Conservation (phyloP, 2,888 invertebrate genomes). For the Eurois occulta region DNA sequence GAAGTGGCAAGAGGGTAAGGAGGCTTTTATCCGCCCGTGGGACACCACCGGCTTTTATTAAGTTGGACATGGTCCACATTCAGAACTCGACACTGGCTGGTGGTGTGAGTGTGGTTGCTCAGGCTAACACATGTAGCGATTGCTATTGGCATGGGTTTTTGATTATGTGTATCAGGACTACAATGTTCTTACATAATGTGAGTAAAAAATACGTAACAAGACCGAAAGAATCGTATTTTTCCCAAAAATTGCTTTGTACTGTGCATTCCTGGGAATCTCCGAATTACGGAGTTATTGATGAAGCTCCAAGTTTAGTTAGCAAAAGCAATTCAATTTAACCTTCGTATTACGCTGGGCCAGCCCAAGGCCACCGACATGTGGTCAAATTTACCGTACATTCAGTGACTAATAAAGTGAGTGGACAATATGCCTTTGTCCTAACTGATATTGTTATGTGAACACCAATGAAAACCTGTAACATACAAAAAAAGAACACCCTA, state of each 20-base stretch:
- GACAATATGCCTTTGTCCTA: too few species aligned
- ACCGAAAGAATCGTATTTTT: too few species aligned
- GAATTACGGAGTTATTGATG: too few species aligned
- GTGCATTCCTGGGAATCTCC: too few species aligned
- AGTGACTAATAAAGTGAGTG: background rate
- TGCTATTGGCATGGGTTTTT: conserved; percentile 93
- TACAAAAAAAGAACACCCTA: background rate
- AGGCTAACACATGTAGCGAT: conserved; percentile 95
- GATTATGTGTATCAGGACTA: conserved; percentile 89
- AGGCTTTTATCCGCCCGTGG: background rate
- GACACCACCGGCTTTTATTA: conserved; percentile 75
- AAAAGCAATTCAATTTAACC: background rate
- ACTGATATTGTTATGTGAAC: background rate
- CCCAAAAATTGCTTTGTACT: too few species aligned
- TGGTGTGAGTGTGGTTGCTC: conserved; percentile 97
- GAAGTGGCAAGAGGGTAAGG: background rate
- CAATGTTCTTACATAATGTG: too few species aligned
- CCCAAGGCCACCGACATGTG: background rate
- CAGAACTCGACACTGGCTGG: conserved; percentile 98
- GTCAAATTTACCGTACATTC: too few species aligned
- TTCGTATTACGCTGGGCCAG: background rate
- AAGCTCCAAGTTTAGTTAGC: too few species aligned
- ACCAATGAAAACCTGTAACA: background rate
- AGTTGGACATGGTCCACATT: conserved; percentile 97
- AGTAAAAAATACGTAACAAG: too few species aligned